A percentile compares a stretch with the other conserved stretches of the same genome.
Conservation (phyloP, 2,113 vertebrate species). For the Fulmarus glacialis region DNA sequence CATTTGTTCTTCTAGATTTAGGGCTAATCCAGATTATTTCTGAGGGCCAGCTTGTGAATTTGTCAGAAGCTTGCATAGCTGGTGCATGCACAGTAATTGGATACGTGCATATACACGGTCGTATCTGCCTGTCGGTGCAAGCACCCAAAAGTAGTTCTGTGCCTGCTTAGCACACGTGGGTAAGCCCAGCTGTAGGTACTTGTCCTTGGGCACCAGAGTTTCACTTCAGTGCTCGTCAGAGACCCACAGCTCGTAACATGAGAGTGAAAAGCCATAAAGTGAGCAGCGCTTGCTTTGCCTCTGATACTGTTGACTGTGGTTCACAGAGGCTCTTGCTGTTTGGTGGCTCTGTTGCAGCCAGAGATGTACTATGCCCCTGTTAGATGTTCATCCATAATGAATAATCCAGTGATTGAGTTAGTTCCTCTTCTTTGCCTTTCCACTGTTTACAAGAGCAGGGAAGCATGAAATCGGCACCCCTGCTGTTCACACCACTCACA, state of each 20-base stretch:
- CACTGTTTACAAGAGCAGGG: constrained; percentile 57
- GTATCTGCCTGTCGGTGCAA: not conserved
- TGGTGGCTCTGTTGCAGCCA: not conserved
- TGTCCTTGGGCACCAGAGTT: not conserved
- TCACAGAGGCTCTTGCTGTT: not conserved
- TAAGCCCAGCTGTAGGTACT: not conserved
- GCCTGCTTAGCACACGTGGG: not conserved
- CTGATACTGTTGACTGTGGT: not conserved
- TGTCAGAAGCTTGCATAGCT: not conserved
- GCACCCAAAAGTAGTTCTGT: not conserved
- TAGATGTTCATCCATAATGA: constrained; percentile 53
- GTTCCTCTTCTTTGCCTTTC: constrained; percentile 50
- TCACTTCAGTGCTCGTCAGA: not conserved
- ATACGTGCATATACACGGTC: not conserved
- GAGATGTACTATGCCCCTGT: not conserved
- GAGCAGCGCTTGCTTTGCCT: not conserved
- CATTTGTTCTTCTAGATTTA: not conserved
- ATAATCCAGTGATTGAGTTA: constrained; percentile 50
- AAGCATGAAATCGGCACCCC: constrained; percentile 42
- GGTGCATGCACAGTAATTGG: not conserved
- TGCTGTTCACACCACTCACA: constrained; percentile 33
- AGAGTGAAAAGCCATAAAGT: not conserved
- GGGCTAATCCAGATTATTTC: not conserved
- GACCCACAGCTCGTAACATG: not conserved
- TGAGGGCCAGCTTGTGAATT: not conserved